Evolutionary conservation across 2,113 vertebrate species (phyloP).

Genomic region (Coptodon rendalli): DNA sequence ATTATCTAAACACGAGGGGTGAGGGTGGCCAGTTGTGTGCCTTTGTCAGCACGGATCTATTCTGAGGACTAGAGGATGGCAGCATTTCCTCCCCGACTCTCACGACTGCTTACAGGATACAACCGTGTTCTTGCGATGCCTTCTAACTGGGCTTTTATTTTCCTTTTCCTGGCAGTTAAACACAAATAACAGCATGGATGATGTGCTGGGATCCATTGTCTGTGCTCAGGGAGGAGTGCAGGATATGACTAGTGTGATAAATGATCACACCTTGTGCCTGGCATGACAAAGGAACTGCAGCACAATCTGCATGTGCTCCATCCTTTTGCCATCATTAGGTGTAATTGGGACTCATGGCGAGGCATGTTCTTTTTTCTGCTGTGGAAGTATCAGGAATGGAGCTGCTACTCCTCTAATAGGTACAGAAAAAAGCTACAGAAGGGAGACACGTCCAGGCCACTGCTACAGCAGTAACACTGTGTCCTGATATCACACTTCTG

Average conservation of each 20-base stretch:
- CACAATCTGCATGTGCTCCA: slow-evolving; percentile 69
- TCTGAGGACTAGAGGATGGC: slow-evolving; percentile 10
- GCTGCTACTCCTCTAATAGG: slow-evolving; percentile 41
- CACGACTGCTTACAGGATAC: slow-evolving; percentile 54
- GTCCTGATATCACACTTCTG: slow-evolving; percentile 3
- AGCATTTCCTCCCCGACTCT: slow-evolving; percentile 47
- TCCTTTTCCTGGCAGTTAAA: slow-evolving; percentile 66
- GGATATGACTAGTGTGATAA: slow-evolving; percentile 69
- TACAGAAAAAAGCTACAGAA: slow-evolving; percentile 20
- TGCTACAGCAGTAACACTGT: slow-evolving; percentile 3
- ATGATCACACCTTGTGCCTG: slow-evolving; percentile 59
- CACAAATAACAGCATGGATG: slow-evolving; percentile 62
- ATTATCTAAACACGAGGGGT: slow-evolving; percentile 14
- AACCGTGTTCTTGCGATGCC: slow-evolving; percentile 33
- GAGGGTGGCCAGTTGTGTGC: background rate
- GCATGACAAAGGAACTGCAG: slow-evolving; percentile 65
- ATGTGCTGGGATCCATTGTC: slow-evolving; percentile 59
- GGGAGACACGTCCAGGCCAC: slow-evolving; percentile 32
- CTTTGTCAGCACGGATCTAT: slow-evolving; percentile 8
- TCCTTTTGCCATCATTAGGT: slow-evolving; percentile 72
- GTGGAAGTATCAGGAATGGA: slow-evolving; percentile 27
- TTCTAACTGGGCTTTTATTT: slow-evolving; percentile 60
- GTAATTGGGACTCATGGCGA: slow-evolving; percentile 71
- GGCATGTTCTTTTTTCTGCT: slow-evolving; percentile 37
- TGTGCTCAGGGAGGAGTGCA: slow-evolving; percentile 54